Evolutionary conservation across 2,888 invertebrate genomes (phyloP).

Genomic region (Apocheima hispidaria): DNA sequence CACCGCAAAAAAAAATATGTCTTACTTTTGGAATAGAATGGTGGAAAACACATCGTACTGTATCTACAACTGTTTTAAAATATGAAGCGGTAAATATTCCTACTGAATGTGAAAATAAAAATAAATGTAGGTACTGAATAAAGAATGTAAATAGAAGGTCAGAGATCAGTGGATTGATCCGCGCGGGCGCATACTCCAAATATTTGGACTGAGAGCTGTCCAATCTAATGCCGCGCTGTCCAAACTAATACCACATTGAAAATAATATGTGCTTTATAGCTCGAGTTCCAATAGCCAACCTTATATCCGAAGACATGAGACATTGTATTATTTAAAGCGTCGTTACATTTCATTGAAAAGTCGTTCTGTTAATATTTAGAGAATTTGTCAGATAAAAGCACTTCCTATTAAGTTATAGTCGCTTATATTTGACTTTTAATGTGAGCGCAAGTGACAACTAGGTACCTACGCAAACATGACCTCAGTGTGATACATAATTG

Average conservation of each 20-base stretch:
- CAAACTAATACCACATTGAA: neutral
- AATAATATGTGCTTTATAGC: neutral
- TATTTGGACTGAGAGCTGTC: conserved; percentile 24
- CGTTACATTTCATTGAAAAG: conserved; percentile 13
- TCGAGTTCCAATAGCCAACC: neutral
- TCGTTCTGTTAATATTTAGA: neutral
- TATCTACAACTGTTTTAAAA: neutral
- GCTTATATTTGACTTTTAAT: neutral
- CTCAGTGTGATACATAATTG: too few relatives aligned
- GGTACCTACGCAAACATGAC: too few relatives aligned
- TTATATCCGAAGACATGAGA: neutral
- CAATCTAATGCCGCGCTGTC: neutral
- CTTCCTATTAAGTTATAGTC: neutral
- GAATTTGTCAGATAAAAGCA: conserved; percentile 17
- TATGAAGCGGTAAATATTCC: conserved; percentile 11
- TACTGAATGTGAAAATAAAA: conserved; percentile 15
- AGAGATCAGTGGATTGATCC: conserved; percentile 25
- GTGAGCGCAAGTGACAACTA: too few relatives aligned
- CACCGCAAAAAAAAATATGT: neutral
- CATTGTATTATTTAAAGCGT: conserved; percentile 18
- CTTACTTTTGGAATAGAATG: neutral
- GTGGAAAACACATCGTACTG: neutral
- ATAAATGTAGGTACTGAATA: conserved; percentile 15
- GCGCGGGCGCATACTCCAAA: conserved; percentile 17
- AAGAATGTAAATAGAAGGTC: conserved; percentile 22